phyloP scores from a whole-genome alignment of 2,888 invertebrate genomes.

The Leucophenga montana region DNA sequence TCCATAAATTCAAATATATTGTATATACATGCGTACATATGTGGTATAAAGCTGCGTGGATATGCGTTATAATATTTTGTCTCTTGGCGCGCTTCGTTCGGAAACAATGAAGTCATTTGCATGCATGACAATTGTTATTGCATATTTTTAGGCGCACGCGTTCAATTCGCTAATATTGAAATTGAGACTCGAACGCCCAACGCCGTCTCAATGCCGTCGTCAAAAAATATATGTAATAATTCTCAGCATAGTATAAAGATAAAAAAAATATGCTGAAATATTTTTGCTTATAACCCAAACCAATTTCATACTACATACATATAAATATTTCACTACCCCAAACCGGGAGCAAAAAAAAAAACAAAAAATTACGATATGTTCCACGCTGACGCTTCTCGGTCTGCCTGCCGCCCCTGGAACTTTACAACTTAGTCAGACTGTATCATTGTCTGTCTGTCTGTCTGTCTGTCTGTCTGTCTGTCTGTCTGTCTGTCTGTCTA shows the following conservation, averaged over 20 bases:
- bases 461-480: background rate
- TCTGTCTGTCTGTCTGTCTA: background rate
- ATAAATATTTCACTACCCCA: background rate
- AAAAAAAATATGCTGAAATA: background rate
- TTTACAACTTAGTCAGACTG: background rate
- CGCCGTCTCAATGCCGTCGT: background rate
- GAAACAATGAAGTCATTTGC: slow-evolving; percentile 69
- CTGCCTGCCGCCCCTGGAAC: background rate
- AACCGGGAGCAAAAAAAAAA: background rate
- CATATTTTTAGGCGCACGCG: slow-evolving; percentile 61
- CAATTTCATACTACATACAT: too few relatives aligned
- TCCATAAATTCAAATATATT: slow-evolving; percentile 29
- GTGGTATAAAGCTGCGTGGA: too few relatives aligned
- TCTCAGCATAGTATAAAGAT: background rate
- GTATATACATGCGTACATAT: background rate
- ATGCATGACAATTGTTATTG: slow-evolving; percentile 70
- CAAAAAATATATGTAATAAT: slow-evolving; percentile 9
- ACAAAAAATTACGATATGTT: slow-evolving; percentile 4
- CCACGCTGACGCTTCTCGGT: slow-evolving; percentile 15
- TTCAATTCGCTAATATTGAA: slow-evolving; percentile 54
- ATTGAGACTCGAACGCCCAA: slow-evolving; percentile 50
- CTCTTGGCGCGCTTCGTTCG: slow-evolving; percentile 36
- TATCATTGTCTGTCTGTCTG: background rate
- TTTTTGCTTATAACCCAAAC: background rate
- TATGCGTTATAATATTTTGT: slow-evolving; percentile 14